Percentiles rank a stretch among this genome's conserved stretches.
phyloP scores from a whole-genome alignment of 2,888 invertebrate genomes.

The Synanthedon vespiformis region DNA sequence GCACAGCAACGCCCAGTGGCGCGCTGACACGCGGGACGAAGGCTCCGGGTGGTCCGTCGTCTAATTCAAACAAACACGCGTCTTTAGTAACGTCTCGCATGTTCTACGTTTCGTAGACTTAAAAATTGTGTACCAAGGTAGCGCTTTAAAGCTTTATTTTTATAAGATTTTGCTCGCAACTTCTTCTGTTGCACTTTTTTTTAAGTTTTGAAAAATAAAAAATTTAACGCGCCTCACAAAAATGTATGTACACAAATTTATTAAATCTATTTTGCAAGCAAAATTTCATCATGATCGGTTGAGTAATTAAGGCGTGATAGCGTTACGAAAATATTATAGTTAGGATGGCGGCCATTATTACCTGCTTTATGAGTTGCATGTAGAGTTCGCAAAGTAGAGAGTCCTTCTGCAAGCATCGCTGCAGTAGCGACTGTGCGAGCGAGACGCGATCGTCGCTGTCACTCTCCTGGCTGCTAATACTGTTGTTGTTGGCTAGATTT shows the following conservation, averaged over 20 bases:
- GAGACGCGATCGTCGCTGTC: conserved; percentile 91
- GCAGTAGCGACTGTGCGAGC: conserved; percentile 89
- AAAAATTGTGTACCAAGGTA: no score
- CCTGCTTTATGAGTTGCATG: conserved; percentile 90
- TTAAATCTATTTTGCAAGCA: no score
- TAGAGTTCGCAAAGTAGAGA: conserved; percentile 89
- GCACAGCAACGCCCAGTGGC: conserved; percentile 91
- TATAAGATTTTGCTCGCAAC: no score
- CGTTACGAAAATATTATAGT: neutral
- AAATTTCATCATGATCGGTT: no score
- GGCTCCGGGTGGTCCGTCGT: conserved; percentile 94
- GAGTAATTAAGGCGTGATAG: no score
- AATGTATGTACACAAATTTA: no score
- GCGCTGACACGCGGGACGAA: conserved; percentile 84
- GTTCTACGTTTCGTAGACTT: no score
- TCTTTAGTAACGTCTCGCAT: no score
- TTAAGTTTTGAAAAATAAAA: no score
- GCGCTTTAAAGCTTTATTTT: no score
- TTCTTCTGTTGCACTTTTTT: no score
- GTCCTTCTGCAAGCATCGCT: conserved; percentile 91
- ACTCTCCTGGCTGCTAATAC: conserved; percentile 40
- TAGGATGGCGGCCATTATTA: conserved; percentile 7
- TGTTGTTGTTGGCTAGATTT: conserved; percentile 56
- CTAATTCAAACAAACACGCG: conserved; percentile 26
- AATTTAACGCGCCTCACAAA: no score